Evolutionary conservation across 2,797 vertebrate genomes (phyloP), one percentile per base, ranked within the genome.

Genomic region (Hydrophis major): DNA sequence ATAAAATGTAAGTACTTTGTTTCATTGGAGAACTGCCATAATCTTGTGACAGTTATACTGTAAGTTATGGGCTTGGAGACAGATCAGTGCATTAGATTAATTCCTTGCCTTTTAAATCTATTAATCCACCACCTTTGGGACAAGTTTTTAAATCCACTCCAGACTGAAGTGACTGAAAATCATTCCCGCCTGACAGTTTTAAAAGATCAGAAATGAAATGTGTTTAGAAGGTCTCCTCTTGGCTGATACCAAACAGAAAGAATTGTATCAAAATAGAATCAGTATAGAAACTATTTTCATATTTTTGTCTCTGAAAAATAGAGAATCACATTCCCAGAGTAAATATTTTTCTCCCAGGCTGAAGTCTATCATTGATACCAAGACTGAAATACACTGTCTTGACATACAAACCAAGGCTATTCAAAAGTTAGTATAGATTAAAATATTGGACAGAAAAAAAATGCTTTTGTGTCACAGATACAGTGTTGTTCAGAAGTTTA

Each of bases 91-190:
- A 61, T 94, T 96, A 95, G 96, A 96, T 96, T 97, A 97, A 97
- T 95, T 97, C 93, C 96, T 96, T 94, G 91, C 86, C 93, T 96
- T 97, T 97, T 97, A 95, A 97, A 97, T 96, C 95, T 96, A 96
- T 96, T 96, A 96, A 96, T 96, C 96, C 96, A 94, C 94, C 92
- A 95, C 97, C 96, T 96, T 93, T 94, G 96, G 96, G 95, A 96
- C 93, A 95, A 25, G 91, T 93, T 96, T 97, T 97, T 97, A 97
- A 97, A 97, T 95, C 95, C 94, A 96, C 93, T 97, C 87, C 93
- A 69, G 94, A 96, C 91, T 32, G 50, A 95, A 97, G 94, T 97
- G 97, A 96, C 96, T 97, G 97, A 96, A 97, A 97, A 97, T 97
- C 97, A 94, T 97, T 97, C 95, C 61, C 32, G 27, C 25, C 94